These are phyloP conservation scores for Papilio polyxenes DNA, from an alignment of 1,140 invertebrate species.

Conservation along the genomic window DNA sequence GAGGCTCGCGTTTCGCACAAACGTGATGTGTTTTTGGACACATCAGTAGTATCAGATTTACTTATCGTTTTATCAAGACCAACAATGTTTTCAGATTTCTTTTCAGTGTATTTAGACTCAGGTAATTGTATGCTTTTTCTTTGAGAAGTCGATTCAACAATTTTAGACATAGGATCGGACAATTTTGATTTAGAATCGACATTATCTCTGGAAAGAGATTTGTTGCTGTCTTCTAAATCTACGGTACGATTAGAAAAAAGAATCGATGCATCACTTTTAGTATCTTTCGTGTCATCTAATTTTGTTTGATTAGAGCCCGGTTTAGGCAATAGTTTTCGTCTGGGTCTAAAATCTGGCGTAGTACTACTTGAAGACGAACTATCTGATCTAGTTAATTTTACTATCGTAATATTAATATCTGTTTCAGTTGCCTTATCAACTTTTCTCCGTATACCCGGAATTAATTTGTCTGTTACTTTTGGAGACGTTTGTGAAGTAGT, in stretches of 20 bases:
- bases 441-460: slow-evolving; percentile 14
- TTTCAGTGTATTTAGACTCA: not conserved
- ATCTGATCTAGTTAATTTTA: slow-evolving; percentile 37
- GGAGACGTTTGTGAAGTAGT: slow-evolving; percentile 4
- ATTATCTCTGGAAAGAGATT: not conserved
- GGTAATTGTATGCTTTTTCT: not conserved
- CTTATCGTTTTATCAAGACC: not conserved
- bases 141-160: not conserved
- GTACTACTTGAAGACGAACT: slow-evolving; percentile 34
- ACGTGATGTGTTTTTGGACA: not conserved
- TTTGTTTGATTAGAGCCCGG: not conserved
- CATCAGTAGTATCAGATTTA: not conserved
- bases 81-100: not conserved
- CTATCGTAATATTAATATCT: slow-evolving; percentile 33
- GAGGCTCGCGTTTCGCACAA: not conserved
- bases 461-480: slow-evolving; percentile 17
- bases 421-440: slow-evolving; percentile 31
- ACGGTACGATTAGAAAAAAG: not conserved
- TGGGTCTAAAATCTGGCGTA: slow-evolving; percentile 33
- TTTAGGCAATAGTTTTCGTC: slow-evolving; percentile 24
- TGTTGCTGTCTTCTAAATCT: slow-evolving; percentile 20
- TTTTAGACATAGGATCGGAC: not conserved
- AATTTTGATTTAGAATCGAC: slow-evolving; percentile 2
- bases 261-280: not conserved
- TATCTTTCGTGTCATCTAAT: not conserved